Percentiles rank a stretch among this genome's conserved stretches.
Evolutionary conservation across 2,797 vertebrate genomes (phyloP).

Genomic region (Clangula hyemalis): DNA sequence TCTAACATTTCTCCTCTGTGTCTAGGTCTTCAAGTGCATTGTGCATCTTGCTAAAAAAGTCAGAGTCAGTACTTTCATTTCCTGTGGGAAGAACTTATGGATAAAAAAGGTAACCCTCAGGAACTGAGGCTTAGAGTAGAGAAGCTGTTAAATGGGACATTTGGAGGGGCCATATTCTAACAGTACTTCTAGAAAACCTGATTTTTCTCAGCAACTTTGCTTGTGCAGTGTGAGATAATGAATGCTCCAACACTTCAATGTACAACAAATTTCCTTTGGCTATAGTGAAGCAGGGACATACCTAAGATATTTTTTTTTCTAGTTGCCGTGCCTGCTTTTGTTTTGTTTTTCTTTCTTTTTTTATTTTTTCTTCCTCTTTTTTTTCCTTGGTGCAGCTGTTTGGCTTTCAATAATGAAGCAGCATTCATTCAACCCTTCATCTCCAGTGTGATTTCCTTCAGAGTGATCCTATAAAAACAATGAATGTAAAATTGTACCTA

Average conservation of each 20-base stretch:
- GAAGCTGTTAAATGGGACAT: neutral
- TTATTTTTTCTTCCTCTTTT: neutral
- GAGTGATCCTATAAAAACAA: neutral
- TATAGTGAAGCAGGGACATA: neutral
- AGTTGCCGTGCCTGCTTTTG: too few relatives aligned
- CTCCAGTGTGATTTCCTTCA: neutral
- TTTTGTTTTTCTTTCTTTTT: neutral
- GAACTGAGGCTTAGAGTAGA: neutral
- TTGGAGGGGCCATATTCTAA: neutral
- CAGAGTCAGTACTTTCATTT: neutral
- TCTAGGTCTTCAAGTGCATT: neutral
- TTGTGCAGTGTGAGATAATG: neutral
- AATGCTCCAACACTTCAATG: neutral
- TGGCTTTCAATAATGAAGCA: neutral
- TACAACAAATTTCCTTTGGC: neutral
- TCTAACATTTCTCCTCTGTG: neutral
- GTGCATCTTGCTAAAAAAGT: neutral
- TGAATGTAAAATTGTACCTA: neutral
- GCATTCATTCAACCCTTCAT: neutral
- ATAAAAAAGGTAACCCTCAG: neutral
- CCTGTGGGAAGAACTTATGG: neutral
- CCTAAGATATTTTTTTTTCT: too few relatives aligned
- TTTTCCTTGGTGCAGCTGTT: neutral
- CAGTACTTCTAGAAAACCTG: neutral
- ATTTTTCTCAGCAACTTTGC: neutral